These are phyloP conservation scores for Atta colombica DNA, from an alignment of 1,140 invertebrate genomes.

Conservation along the genomic window DNA sequence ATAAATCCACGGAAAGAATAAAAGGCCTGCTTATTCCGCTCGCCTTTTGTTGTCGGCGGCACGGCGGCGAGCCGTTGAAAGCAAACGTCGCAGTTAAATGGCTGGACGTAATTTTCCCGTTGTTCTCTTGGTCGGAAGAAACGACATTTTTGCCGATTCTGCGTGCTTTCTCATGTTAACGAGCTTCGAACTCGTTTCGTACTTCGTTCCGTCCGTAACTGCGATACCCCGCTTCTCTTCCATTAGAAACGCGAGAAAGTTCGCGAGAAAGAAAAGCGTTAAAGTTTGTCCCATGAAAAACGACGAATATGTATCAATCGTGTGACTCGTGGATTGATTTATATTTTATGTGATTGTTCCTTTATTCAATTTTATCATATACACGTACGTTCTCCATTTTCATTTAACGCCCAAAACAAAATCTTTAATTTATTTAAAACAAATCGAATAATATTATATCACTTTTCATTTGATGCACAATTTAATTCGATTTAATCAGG, in stretches of 20 bases:
- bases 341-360: constrained; percentile 37
- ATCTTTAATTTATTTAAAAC: constrained; percentile 1
- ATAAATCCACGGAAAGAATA: constrained; percentile 60
- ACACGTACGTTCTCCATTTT: constrained; percentile 12
- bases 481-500: constrained; percentile 45
- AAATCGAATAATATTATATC: background rate
- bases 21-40: constrained; percentile 65
- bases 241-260: constrained; percentile 44
- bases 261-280: constrained; percentile 50
- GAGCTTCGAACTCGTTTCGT: constrained; percentile 60
- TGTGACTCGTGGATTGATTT: constrained; percentile 10
- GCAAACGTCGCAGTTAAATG: constrained; percentile 64
- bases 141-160: constrained; percentile 65
- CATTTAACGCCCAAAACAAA: background rate
- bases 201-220: constrained; percentile 40
- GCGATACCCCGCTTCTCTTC: background rate
- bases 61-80: constrained; percentile 55
- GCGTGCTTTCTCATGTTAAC: constrained; percentile 61
- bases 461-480: background rate
- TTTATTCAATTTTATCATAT: background rate
- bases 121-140: constrained; percentile 62
- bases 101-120: constrained; percentile 67
- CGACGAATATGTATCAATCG: constrained; percentile 38
- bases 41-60: constrained; percentile 59
- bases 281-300: constrained; percentile 26